Evolutionary conservation across 2,113 vertebrate genomes (phyloP).

Genomic region (Eonycteris spelaea): DNA sequence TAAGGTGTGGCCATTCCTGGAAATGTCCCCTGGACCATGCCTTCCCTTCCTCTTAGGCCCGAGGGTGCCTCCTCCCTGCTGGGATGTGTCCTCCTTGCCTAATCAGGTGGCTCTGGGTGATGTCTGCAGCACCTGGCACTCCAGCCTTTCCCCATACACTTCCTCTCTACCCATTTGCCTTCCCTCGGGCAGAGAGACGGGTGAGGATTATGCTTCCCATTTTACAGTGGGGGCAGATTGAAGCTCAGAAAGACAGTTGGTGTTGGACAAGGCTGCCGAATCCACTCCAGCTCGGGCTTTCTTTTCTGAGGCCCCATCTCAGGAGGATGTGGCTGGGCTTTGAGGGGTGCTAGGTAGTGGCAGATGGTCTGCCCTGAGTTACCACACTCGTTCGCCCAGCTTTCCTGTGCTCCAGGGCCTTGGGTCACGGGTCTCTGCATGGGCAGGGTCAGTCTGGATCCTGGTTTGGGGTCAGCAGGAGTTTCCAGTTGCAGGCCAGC

Average conservation of each 20-base stretch:
- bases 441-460: neutral
- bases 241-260: neutral
- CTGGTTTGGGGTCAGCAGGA: neutral
- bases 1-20: neutral
- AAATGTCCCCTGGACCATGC: neutral
- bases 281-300: neutral
- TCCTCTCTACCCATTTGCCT: neutral
- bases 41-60: neutral
- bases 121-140: neutral
- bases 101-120: neutral
- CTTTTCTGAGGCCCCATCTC: neutral
- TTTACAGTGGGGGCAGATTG: neutral
- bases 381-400: neutral
- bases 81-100: neutral
- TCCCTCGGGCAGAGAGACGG: rapidly evolving
- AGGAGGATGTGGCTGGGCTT: neutral
- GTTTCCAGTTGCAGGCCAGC: neutral
- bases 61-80: neutral
- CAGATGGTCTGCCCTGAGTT: neutral
- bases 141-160: neutral
- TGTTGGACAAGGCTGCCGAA: neutral
- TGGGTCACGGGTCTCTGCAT: neutral
- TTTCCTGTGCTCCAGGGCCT: neutral
- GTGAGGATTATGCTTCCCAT: rapidly evolving
- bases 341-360: neutral